Evolutionary conservation across 2,113 vertebrate species (phyloP).

Genomic region (Peromyscus californicus): DNA sequence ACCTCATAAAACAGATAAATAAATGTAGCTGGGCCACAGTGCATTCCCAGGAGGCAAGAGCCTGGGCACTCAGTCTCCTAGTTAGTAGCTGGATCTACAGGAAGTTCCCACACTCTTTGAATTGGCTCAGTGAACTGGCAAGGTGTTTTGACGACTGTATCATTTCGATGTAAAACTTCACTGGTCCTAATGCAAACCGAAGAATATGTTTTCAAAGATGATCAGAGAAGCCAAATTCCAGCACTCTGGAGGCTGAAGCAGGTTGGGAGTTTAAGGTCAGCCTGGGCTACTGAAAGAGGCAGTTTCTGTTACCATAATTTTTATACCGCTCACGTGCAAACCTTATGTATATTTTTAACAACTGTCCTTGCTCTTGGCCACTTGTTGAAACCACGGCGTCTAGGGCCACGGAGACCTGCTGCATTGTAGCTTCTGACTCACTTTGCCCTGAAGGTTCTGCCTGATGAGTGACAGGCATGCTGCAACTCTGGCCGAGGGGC

Average conservation of each 20-base stretch:
- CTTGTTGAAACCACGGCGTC: neutral
- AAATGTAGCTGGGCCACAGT: neutral
- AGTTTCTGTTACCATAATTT: neutral
- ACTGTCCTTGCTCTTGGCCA: neutral
- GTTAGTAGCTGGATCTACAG: neutral
- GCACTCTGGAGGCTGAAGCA: neutral
- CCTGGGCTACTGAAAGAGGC: neutral
- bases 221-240: neutral
- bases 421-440: neutral
- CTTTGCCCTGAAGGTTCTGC: neutral
- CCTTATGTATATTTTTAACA: neutral
- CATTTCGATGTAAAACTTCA: neutral
- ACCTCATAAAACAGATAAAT: neutral
- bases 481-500: neutral
- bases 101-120: neutral
- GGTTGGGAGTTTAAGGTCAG: neutral
- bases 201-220: neutral
- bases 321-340: fast-evolving
- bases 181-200: neutral
- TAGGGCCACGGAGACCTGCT: neutral
- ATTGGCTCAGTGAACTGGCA: neutral
- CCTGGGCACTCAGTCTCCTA: neutral
- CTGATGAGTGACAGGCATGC: neutral
- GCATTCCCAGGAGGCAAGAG: neutral
- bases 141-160: neutral